Conservation (phyloP, 2,797 vertebrate genomes). For the Peromyscus attwateri region DNA sequence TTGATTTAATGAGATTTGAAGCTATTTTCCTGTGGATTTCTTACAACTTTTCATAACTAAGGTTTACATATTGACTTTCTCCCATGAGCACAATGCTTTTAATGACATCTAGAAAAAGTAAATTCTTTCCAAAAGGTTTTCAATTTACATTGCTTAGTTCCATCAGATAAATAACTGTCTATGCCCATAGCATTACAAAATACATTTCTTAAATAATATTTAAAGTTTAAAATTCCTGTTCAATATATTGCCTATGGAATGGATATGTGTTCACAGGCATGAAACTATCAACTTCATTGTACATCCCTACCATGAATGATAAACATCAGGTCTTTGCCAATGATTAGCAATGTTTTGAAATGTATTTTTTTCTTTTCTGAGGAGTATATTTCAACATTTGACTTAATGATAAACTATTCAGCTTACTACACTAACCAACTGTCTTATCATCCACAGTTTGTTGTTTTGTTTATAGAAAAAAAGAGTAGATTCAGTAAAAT, state of each 20-base stretch:
- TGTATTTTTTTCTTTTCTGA: background rate
- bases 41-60: background rate
- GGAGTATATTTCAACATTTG: too few relatives aligned
- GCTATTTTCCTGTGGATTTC: background rate
- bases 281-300: background rate
- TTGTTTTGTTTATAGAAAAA: background rate
- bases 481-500: background rate
- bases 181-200: too few relatives aligned
- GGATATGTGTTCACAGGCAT: background rate
- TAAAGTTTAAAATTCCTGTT: background rate
- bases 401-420: background rate
- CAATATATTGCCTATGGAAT: background rate
- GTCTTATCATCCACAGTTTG: background rate
- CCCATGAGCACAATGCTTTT: background rate
- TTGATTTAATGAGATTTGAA: background rate
- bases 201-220: background rate
- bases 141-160: background rate
- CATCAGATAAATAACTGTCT: background rate
- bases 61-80: background rate
- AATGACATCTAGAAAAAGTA: background rate
- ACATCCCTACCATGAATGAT: background rate
- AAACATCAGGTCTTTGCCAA: background rate
- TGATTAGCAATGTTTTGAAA: background rate
- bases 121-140: background rate
- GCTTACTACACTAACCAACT: background rate